phyloP scores from a whole-genome alignment of 2,113 vertebrate species.

The Callipepla squamata region DNA sequence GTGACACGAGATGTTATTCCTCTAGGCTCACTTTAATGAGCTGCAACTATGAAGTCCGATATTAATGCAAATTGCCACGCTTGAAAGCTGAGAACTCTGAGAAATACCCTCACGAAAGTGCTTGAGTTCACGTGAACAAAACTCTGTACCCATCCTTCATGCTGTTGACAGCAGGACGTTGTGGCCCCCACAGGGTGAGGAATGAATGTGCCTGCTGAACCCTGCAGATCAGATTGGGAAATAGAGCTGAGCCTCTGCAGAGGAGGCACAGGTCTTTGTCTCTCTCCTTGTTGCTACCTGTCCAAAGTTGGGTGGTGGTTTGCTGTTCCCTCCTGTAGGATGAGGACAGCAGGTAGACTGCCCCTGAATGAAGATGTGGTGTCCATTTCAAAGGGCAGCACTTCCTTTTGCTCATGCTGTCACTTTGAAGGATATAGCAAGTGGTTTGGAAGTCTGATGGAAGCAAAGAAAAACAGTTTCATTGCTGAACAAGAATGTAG shows the following conservation, averaged over 20 bases:
- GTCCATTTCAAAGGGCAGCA: neutral
- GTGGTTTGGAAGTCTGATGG: neutral
- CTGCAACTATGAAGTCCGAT: conserved; percentile 13
- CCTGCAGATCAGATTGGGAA: conserved; percentile 43
- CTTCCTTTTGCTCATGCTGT: conserved; percentile 7
- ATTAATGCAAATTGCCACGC: neutral
- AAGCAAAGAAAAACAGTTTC: neutral
- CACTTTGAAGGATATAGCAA: neutral
- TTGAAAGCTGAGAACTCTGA: conserved; percentile 68
- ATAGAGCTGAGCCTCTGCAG: neutral
- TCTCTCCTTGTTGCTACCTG: conserved; percentile 11
- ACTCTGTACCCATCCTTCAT: neutral
- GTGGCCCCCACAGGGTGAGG: neutral
- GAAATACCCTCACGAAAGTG: neutral
- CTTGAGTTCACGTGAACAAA: neutral
- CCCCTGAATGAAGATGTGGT: conserved; percentile 17
- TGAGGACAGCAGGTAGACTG: conserved; percentile 11
- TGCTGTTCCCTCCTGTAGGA: neutral
- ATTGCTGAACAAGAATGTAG: neutral
- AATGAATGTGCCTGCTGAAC: conserved; percentile 61
- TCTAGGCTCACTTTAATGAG: conserved; percentile 13
- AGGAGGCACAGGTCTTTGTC: neutral
- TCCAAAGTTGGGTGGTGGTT: neutral
- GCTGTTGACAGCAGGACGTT: neutral
- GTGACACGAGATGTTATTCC: conserved; percentile 13